Evolutionary conservation across 2,797 vertebrate genomes (phyloP).

Genomic region (Protosalanx chinensis): DNA sequence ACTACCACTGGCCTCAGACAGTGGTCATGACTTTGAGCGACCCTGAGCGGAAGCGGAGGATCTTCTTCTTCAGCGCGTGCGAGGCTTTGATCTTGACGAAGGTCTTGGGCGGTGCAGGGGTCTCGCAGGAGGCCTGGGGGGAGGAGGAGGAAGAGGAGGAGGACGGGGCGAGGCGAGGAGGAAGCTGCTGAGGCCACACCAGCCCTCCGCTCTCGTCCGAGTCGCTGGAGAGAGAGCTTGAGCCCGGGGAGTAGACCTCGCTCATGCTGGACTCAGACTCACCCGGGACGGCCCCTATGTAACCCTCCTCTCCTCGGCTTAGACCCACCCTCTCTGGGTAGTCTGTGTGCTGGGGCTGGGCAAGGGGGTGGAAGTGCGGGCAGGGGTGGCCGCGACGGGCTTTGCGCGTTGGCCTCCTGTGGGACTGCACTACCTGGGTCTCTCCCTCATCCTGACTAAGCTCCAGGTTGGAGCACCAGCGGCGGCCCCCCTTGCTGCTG

Average conservation of each 20-base stretch:
- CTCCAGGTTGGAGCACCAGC: conserved; percentile 83
- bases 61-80: conserved; percentile 92
- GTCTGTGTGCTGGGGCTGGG: conserved; percentile 57
- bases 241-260: conserved; percentile 81
- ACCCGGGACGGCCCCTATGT: conserved; percentile 39
- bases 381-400: conserved; percentile 38
- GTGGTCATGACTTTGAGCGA: conserved; percentile 95
- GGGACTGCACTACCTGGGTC: conserved; percentile 31
- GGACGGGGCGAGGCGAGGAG: conserved; percentile 75
- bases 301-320: conserved; percentile 63
- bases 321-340: conserved; percentile 58
- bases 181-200: conserved; percentile 89
- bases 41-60: conserved; percentile 86
- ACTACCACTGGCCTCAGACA: conserved; percentile 68
- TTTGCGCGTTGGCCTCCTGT: conserved; percentile 46
- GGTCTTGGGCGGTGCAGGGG: conserved; percentile 72
- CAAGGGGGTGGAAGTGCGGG: conserved; percentile 39
- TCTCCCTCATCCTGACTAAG: conserved; percentile 80
- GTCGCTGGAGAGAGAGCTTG: conserved; percentile 84
- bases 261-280: conserved; percentile 87
- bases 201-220: conserved; percentile 86
- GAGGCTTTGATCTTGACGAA: conserved; percentile 94
- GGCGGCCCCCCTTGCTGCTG: conserved; percentile 54
- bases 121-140: conserved; percentile 62
- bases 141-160: conserved; percentile 69